Base-by-base conservation (phyloP, 2,888 invertebrate species). In the Nomada flava region DNA sequence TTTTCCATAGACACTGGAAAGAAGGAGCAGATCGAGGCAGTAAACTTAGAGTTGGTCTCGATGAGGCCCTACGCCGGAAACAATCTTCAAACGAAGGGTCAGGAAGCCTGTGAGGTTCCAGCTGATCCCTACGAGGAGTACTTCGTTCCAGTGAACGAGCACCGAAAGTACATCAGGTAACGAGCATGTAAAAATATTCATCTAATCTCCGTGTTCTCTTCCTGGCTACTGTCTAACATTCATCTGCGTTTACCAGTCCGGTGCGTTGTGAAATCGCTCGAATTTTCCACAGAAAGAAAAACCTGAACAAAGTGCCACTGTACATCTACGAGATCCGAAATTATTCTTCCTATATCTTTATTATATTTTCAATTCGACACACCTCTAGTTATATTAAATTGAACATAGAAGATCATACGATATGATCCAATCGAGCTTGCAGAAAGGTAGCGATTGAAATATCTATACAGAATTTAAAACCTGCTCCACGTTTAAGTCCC, bases 71-170 rank as follows among this genome's bases (percentile, higher is more conserved):
- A 93, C 88, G 93, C 95, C 86, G 95, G 95, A 87, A 95, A 94
- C 86, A 95, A 95, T 88, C 86, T 91, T n/a, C 92, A 93, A 67
- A 91, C 90, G 20, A 93, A 94, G 85, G 92, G 92, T 76, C 94
- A 92, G 85, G 94, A 92, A 86, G 93, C 93, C n/a, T 93, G 93
- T 86, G 93, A 93, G 73, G 89, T 93, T 64, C 95, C 96, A 29
- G 95, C 95, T 52, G 96, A 96, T 92, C 96, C 96, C 7, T 97
- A 97, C 93, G 97, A 97, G 90, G 97, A 97, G 91, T 97, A 97
- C 94, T 97, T 97, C 93, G 97, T 97, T 83, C 97, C 97, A 47
- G 97, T 97, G 85, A 97, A 97, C 92, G 97, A 97, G 92, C 97
- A 97, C 93, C 96, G 96, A 92, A 97, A 97, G 94, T 97, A 96